A percentile compares a stretch with the other conserved stretches of the same genome.
Evolutionary conservation across 2,113 vertebrate genomes (phyloP).

Genomic region (Perca schrenkii): DNA sequence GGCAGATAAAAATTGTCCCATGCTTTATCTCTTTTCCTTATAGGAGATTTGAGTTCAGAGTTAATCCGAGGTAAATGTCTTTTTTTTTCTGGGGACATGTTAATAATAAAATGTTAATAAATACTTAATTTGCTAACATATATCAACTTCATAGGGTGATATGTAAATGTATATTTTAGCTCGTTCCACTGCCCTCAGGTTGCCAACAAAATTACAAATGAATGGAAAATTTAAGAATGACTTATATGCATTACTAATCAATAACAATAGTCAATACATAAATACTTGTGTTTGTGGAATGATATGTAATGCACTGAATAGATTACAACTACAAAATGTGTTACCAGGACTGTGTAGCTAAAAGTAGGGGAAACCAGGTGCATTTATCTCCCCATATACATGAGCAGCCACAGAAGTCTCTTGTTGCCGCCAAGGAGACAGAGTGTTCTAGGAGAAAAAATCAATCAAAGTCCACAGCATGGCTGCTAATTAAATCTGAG

Average conservation of each 20-base stretch:
- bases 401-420: constrained; percentile 23
- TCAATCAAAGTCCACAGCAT: constrained; percentile 66
- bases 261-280: background rate
- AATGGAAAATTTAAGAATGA: background rate
- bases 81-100: background rate
- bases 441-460: constrained; percentile 49
- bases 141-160: background rate
- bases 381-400: constrained; percentile 42
- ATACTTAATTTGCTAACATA: background rate
- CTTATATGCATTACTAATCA: background rate
- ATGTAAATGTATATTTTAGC: background rate
- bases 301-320: background rate
- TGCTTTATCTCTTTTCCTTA: background rate
- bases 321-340: background rate
- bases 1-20: background rate
- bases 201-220: background rate
- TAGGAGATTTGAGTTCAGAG: background rate
- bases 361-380: constrained; percentile 3
- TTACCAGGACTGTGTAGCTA: background rate
- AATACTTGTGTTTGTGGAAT: background rate
- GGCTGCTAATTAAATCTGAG: constrained; percentile 70
- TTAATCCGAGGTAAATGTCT: background rate
- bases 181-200: background rate
- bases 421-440: constrained; percentile 39
- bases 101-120: background rate